Conservation (phyloP, 2,113 vertebrate genomes). For the Trematomus loennbergii region DNA sequence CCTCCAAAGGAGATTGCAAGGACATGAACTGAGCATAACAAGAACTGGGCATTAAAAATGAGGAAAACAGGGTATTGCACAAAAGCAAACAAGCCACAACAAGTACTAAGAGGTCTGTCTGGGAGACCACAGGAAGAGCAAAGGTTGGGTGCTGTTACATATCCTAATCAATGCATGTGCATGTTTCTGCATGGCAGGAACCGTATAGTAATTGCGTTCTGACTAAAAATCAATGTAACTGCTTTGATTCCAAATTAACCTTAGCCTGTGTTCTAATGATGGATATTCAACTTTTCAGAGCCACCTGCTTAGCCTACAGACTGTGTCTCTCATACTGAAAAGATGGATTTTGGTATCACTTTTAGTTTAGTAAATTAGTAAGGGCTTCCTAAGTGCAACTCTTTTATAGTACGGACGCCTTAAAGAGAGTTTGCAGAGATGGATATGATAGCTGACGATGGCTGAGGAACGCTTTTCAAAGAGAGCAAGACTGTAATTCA, state of each 20-base stretch:
- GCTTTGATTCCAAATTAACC: background rate
- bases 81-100: no score
- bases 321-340: conserved; percentile 15
- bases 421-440: conserved; percentile 32
- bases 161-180: no score
- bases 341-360: conserved; percentile 13
- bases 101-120: no score
- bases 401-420: conserved; percentile 27
- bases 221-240: background rate
- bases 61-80: no score
- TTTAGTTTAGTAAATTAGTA: conserved; percentile 17
- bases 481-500: conserved; percentile 26
- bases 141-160: no score
- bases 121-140: no score
- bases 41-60: no score
- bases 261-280: background rate
- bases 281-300: conserved; percentile 13
- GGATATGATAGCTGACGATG: conserved; percentile 3
- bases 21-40: no score
- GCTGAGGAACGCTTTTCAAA: conserved; percentile 48
- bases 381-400: conserved; percentile 18
- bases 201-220: background rate
- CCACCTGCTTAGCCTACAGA: conserved; percentile 20
- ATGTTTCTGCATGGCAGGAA: no score
- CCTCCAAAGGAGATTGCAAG: no score